Conservation (phyloP, 2,888 invertebrate genomes). For the Stenoptilia bipunctidactyla region DNA sequence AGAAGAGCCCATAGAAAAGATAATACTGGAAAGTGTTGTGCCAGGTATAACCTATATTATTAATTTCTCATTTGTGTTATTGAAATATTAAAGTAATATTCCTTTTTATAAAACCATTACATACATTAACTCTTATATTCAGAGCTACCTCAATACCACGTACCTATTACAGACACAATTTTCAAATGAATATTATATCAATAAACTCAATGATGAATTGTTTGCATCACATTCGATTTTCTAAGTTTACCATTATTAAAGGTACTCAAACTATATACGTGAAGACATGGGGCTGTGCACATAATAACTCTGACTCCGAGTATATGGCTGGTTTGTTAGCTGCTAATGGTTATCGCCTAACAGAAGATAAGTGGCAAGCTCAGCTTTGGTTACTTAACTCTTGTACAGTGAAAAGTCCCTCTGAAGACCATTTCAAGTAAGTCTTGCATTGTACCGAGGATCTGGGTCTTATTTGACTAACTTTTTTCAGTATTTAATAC, state of each 20-base stretch:
- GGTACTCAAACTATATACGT: conserved; percentile 87
- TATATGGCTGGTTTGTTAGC: conserved; percentile 98
- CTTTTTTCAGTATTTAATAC: too few relatives aligned
- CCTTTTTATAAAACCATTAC: too few relatives aligned
- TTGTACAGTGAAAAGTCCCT: conserved; percentile 98
- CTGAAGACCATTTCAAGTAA: conserved; percentile 90
- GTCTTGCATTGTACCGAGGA: too few relatives aligned
- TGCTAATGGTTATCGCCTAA: conserved; percentile 87
- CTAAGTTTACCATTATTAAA: too few relatives aligned
- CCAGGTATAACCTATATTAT: conserved; percentile 60
- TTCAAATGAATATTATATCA: too few relatives aligned
- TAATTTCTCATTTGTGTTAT: background rate
- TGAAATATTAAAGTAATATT: too few relatives aligned
- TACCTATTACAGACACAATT: too few relatives aligned
- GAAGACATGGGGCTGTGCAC: conserved; percentile 98
- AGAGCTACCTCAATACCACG: too few relatives aligned
- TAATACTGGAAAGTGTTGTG: conserved; percentile 70
- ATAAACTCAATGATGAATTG: too few relatives aligned
- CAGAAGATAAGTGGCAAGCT: conserved; percentile 83
- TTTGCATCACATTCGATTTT: too few relatives aligned
- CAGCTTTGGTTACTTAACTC: conserved; percentile 97
- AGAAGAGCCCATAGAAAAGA: conserved; percentile 46
- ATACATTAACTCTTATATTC: too few relatives aligned
- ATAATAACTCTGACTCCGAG: conserved; percentile 97
- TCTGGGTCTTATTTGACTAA: too few relatives aligned